phyloP scores from a whole-genome alignment of 2,888 invertebrate species.

The Cinara cedri region DNA sequence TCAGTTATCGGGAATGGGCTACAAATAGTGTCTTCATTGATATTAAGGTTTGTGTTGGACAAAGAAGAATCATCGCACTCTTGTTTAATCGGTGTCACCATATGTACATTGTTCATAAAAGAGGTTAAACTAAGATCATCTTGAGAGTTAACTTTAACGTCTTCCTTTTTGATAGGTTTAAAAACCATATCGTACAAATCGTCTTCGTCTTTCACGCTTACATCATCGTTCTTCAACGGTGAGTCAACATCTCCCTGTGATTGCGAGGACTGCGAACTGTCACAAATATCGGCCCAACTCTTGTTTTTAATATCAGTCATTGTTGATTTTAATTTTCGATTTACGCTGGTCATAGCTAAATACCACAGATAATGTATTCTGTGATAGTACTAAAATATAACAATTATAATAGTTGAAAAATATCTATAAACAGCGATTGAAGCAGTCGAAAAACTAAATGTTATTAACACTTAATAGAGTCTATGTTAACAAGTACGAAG shows the following conservation, averaged over 20 bases:
- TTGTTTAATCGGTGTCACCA: slow-evolving; percentile 59
- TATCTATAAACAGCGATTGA: too few species aligned
- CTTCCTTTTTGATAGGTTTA: slow-evolving; percentile 49
- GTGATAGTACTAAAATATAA: too few species aligned
- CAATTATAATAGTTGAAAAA: too few species aligned
- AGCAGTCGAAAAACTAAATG: too few species aligned
- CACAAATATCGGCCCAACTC: slow-evolving; percentile 52
- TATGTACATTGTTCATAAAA: slow-evolving; percentile 60
- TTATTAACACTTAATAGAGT: too few species aligned
- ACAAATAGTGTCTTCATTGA: slow-evolving; percentile 37
- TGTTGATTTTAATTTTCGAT: not conserved
- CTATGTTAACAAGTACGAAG: too few species aligned
- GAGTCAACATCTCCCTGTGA: slow-evolving; percentile 28
- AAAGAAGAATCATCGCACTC: not conserved
- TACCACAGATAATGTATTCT: too few species aligned
- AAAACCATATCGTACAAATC: slow-evolving; percentile 40
- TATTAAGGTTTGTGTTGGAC: not conserved
- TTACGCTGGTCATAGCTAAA: not conserved
- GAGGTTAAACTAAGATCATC: slow-evolving; percentile 60
- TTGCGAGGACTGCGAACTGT: slow-evolving; percentile 48
- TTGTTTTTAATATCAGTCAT: slow-evolving; percentile 19
- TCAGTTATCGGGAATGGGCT: slow-evolving; percentile 26
- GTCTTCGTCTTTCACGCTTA: not conserved
- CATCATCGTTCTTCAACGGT: not conserved
- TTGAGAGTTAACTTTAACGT: slow-evolving; percentile 57